These are phyloP conservation scores for Bursaphelenchus mucronatus DNA, from an alignment of 1,140 invertebrate genomes.

Conservation along the genomic window DNA sequence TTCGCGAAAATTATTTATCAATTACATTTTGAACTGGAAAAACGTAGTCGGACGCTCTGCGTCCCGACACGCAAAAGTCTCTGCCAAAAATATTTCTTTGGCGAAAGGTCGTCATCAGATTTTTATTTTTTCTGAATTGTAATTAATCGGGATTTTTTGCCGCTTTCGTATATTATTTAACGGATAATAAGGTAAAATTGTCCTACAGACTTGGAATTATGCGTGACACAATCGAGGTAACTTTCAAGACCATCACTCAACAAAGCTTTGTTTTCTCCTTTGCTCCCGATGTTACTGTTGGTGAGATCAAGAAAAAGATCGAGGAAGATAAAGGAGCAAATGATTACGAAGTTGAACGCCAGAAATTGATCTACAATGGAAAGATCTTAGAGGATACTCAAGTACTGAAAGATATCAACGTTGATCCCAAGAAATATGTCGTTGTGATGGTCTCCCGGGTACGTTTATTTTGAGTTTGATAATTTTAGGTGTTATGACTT, in stretches of 20 bases:
- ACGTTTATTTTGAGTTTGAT: neutral
- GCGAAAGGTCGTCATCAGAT: too few relatives aligned
- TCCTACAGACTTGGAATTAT: neutral
- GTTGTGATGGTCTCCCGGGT: slow-evolving; percentile 54
- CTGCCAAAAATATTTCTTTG: too few relatives aligned
- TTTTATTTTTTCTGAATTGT: too few relatives aligned
- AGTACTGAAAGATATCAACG: slow-evolving; percentile 36
- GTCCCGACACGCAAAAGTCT: too few relatives aligned
- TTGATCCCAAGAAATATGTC: slow-evolving; percentile 51
- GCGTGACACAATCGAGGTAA: slow-evolving; percentile 1
- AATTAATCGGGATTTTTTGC: neutral
- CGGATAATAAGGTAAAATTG: neutral
- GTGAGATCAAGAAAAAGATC: slow-evolving; percentile 52
- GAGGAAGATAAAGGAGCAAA: slow-evolving; percentile 34
- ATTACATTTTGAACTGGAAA: too few relatives aligned
- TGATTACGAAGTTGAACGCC: slow-evolving; percentile 44
- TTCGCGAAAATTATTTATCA: too few relatives aligned
- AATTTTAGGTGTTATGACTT: neutral
- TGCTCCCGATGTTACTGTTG: slow-evolving; percentile 25
- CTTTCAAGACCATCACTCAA: slow-evolving; percentile 51
- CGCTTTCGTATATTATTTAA: neutral
- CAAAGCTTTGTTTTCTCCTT: slow-evolving; percentile 44
- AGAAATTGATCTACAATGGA: slow-evolving; percentile 60
- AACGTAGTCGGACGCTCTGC: too few relatives aligned
- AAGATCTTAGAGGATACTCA: slow-evolving; percentile 50